Evolutionary conservation across 2,797 vertebrate species (phyloP).

Genomic region (Galago senegalensis): DNA sequence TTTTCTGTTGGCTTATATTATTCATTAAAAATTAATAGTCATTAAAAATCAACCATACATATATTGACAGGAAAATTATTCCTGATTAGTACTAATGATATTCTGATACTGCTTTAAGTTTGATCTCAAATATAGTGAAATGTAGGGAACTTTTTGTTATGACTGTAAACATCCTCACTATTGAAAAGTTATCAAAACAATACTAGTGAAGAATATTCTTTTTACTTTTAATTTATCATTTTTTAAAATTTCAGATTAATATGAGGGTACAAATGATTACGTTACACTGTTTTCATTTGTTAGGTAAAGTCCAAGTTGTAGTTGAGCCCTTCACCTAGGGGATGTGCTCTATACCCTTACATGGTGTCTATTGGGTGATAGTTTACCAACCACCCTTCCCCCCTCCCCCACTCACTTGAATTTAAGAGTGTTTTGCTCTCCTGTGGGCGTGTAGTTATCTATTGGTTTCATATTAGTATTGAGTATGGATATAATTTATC

Average conservation of each 20-base stretch:
- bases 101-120: constrained; percentile 26
- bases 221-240: constrained; percentile 24
- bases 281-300: too few relatives aligned
- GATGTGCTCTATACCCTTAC: too few relatives aligned
- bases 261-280: too few relatives aligned
- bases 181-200: not conserved
- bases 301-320: too few relatives aligned
- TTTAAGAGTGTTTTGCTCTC: too few relatives aligned
- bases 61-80: constrained; percentile 21
- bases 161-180: not conserved
- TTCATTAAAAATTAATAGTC: constrained; percentile 12
- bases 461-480: too few relatives aligned
- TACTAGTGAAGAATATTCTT: not conserved
- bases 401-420: too few relatives aligned
- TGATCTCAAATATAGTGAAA: not conserved
- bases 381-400: too few relatives aligned
- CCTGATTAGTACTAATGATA: not conserved
- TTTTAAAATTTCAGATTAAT: not conserved
- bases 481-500: too few relatives aligned
- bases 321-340: too few relatives aligned
- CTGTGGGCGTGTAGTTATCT: too few relatives aligned
- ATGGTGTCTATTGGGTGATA: too few relatives aligned
- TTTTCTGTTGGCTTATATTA: not conserved
- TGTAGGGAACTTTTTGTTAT: not conserved
- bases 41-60: constrained; percentile 14